phyloP scores from a whole-genome alignment of 2,113 vertebrate genomes.

The Tor tambroides region DNA sequence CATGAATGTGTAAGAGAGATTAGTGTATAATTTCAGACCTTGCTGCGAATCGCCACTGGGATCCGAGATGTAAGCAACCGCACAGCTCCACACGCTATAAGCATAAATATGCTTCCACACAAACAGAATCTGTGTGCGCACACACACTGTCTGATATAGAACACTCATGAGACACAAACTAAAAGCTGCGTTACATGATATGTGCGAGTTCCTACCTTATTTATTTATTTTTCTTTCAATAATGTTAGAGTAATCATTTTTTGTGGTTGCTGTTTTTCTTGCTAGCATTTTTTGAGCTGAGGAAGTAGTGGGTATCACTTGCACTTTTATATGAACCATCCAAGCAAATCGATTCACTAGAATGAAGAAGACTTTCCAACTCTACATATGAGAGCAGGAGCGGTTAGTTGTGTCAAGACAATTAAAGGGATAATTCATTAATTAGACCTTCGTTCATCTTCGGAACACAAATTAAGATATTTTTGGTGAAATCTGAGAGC shows the following conservation, averaged over 20 bases:
- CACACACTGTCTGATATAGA: background rate
- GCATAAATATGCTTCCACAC: conserved; percentile 12
- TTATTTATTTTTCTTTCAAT: background rate
- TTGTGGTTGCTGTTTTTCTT: background rate
- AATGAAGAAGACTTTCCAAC: too few species aligned
- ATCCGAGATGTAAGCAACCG: conserved; percentile 22
- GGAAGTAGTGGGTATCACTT: background rate
- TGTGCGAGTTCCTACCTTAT: background rate
- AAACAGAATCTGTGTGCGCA: background rate
- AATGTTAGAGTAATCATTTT: background rate
- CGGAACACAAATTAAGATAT: too few species aligned
- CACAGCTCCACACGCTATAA: background rate
- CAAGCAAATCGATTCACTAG: too few species aligned
- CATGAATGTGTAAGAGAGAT: conserved; percentile 38
- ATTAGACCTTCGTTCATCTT: too few species aligned
- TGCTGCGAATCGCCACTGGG: conserved; percentile 26
- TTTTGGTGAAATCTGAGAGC: too few species aligned
- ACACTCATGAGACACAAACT: background rate
- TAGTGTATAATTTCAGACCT: conserved; percentile 35
- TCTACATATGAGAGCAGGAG: too few species aligned
- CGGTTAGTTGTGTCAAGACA: too few species aligned
- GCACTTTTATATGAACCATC: too few species aligned
- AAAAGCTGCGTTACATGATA: background rate
- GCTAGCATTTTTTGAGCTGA: background rate
- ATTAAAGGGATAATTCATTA: too few species aligned